These are phyloP conservation scores for Notiomystis cincta DNA, from an alignment of 2,113 vertebrate species.

Conservation along the genomic window DNA sequence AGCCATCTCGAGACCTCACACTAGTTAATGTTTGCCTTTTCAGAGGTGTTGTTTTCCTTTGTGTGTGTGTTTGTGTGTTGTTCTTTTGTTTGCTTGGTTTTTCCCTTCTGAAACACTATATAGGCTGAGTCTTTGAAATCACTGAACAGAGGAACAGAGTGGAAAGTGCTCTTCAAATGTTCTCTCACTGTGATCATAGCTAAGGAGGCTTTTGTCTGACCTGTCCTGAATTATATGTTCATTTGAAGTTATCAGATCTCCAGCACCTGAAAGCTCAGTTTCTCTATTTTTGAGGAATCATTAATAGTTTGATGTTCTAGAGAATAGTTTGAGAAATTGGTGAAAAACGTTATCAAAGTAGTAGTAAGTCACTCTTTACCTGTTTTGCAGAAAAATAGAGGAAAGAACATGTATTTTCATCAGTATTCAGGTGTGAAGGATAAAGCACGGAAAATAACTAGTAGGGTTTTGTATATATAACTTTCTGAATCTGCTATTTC, in stretches of 20 bases:
- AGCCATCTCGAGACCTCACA: neutral
- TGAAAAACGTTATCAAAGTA: neutral
- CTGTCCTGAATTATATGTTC: neutral
- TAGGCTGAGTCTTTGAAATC: neutral
- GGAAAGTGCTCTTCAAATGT: neutral
- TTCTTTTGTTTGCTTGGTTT: neutral
- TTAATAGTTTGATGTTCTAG: neutral
- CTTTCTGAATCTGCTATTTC: neutral
- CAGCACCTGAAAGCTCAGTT: neutral
- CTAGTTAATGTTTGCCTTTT: neutral
- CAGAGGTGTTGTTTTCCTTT: neutral
- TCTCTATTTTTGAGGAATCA: neutral
- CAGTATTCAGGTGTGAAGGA: neutral
- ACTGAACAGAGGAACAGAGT: neutral
- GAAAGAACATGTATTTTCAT: rapidly evolving
- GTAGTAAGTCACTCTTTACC: neutral
- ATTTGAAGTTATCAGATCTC: neutral
- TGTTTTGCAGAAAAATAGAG: neutral
- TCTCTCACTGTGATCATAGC: neutral
- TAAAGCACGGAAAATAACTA: neutral
- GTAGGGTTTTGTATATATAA: neutral
- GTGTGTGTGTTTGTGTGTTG: no score
- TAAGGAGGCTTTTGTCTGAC: neutral
- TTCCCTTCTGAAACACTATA: neutral
- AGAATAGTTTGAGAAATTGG: neutral